Percentiles rank a stretch among this genome's conserved stretches.
Evolutionary conservation across 2,888 invertebrate genomes (phyloP).

Genomic region (Thera obeliscata): DNA sequence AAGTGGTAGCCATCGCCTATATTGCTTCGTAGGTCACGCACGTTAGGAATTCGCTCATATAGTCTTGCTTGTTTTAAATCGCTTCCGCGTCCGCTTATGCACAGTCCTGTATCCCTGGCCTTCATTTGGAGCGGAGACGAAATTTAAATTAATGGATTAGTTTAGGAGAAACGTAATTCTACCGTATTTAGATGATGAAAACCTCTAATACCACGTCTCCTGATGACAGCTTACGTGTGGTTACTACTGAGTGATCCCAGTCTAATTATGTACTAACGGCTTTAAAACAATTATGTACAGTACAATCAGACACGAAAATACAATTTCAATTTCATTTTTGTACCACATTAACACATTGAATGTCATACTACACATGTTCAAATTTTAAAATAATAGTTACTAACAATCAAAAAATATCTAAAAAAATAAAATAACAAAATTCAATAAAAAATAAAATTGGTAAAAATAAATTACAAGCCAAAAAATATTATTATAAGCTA

Average conservation of each 20-base stretch:
- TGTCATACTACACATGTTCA: too few species aligned
- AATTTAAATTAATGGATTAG: constrained; percentile 41
- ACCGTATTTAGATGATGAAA: constrained; percentile 27
- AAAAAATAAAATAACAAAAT: too few species aligned
- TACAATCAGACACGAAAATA: background rate
- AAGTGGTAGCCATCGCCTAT: too few species aligned
- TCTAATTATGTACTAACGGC: background rate
- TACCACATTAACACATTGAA: too few species aligned
- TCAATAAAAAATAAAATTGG: too few species aligned
- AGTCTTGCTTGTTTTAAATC: background rate
- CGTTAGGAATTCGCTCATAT: too few species aligned
- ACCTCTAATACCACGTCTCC: constrained; percentile 22
- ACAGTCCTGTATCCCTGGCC: background rate
- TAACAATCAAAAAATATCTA: too few species aligned
- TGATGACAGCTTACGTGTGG: constrained; percentile 24
- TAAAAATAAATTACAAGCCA: too few species aligned
- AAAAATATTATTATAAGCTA: too few species aligned
- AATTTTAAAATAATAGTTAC: too few species aligned
- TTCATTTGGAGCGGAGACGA: constrained; percentile 21
- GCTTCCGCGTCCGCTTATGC: background rate
- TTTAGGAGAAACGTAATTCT: constrained; percentile 24
- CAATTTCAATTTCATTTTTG: too few species aligned
- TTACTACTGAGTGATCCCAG: constrained; percentile 1
- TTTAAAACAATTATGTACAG: background rate
- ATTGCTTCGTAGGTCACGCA: too few species aligned